Evolutionary conservation across 2,113 vertebrate species (phyloP).

Genomic region (Melanostigma gelatinosum): DNA sequence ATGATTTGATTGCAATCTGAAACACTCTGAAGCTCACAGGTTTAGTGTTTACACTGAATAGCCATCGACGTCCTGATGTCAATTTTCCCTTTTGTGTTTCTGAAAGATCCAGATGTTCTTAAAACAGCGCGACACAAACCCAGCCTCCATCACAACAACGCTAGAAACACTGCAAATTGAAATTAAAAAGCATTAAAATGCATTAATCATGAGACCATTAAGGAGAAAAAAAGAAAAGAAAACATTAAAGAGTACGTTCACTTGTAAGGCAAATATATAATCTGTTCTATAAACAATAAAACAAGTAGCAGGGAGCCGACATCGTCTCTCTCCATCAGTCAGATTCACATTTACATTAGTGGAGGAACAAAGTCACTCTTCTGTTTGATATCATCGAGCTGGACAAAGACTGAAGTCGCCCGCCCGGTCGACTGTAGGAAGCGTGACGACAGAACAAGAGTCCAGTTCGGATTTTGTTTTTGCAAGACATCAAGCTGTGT

Average conservation of each 20-base stretch:
- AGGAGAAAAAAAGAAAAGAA: constrained; percentile 63
- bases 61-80: constrained; percentile 44
- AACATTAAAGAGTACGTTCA: constrained; percentile 62
- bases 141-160: constrained; percentile 39
- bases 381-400: constrained; percentile 53
- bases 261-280: constrained; percentile 80
- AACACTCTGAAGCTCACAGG: constrained; percentile 33
- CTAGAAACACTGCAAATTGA: constrained; percentile 77
- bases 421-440: constrained; percentile 25
- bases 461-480: not conserved
- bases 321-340: constrained; percentile 71
- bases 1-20: constrained; percentile 58
- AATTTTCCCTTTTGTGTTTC: constrained; percentile 68
- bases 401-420: constrained; percentile 19
- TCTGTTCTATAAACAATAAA: constrained; percentile 80
- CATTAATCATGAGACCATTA: constrained; percentile 64
- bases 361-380: constrained; percentile 45
- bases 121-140: constrained; percentile 48
- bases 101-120: constrained; percentile 54
- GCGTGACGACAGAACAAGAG: constrained; percentile 16
- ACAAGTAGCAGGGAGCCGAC: constrained; percentile 62
- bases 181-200: constrained; percentile 77
- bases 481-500: constrained; percentile 14
- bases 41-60: constrained; percentile 14
- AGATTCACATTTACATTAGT: constrained; percentile 79